phyloP scores from a whole-genome alignment of 2,113 vertebrate genomes.

The Scatophagus argus region DNA sequence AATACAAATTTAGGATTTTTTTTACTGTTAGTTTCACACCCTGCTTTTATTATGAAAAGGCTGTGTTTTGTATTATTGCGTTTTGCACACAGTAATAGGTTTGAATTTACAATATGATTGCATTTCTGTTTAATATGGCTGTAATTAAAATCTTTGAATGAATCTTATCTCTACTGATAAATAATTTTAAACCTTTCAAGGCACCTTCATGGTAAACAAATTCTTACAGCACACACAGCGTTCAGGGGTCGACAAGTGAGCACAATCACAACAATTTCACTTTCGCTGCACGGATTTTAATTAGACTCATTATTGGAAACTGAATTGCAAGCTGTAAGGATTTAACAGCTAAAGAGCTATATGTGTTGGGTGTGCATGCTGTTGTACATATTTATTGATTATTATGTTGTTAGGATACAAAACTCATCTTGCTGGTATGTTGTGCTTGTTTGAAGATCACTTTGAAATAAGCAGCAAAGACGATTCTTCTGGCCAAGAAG shows the following conservation, averaged over 20 bases:
- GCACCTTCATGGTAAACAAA: constrained; percentile 12
- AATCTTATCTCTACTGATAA: neutral
- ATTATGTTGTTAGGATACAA: neutral
- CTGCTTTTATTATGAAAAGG: neutral
- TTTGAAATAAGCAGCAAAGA: neutral
- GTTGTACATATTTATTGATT: neutral
- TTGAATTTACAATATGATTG: neutral
- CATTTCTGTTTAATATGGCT: neutral
- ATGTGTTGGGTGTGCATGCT: neutral
- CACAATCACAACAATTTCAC: constrained; percentile 10
- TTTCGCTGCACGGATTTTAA: constrained; percentile 28
- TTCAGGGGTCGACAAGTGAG: neutral
- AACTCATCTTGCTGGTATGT: constrained; percentile 1
- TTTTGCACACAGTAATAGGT: neutral
- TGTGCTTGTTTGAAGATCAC: neutral
- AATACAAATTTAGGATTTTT: neutral
- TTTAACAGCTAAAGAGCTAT: constrained; percentile 19
- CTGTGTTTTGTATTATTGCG: neutral
- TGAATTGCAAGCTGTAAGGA: neutral
- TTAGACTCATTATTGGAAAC: constrained; percentile 27
- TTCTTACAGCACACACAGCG: constrained; percentile 2
- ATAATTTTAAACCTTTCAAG: constrained; percentile 1
- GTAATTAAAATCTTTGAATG: neutral
- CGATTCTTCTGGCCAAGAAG: neutral
- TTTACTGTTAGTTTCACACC: neutral